Conservation (phyloP, 2,113 vertebrate species). For the Ochotona curzoniae region DNA sequence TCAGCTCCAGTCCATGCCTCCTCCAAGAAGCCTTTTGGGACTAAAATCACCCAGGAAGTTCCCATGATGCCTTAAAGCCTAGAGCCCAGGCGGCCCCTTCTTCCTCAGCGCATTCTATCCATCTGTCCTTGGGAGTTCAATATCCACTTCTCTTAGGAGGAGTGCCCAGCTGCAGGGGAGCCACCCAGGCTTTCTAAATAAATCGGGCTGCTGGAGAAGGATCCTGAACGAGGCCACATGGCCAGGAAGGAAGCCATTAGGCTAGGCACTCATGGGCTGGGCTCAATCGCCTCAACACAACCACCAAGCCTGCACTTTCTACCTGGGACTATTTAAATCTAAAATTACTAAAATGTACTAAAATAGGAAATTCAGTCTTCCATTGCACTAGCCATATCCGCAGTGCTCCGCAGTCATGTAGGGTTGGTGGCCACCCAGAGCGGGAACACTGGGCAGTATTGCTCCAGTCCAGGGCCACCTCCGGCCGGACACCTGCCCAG, state of each 20-base stretch:
- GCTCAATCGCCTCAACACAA: background rate
- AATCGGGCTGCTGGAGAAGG: background rate
- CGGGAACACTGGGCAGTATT: too few species aligned
- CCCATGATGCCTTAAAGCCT: background rate
- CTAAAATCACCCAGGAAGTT: background rate
- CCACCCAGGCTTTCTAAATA: background rate
- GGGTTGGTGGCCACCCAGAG: accelerated
- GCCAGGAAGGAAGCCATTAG: background rate
- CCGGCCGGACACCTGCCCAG: too few species aligned
- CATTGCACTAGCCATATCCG: background rate
- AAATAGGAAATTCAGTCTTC: background rate
- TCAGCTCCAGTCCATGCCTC: background rate
- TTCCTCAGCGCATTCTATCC: background rate
- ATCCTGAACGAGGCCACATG: background rate
- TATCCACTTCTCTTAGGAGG: too few species aligned
- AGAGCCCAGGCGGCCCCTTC: background rate
- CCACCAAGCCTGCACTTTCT: background rate
- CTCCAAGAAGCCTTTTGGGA: slow-evolving; percentile 46
- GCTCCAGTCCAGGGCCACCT: too few species aligned
- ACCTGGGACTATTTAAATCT: background rate
- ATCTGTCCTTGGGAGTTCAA: too few species aligned
- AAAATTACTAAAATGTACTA: background rate
- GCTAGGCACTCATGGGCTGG: background rate
- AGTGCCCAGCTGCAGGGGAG: background rate
- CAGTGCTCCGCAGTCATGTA: background rate